Evolutionary conservation across 1,140 invertebrate genomes (phyloP), one percentile per base, ranked within the genome.

Genomic region (Halictus rubicundus): DNA sequence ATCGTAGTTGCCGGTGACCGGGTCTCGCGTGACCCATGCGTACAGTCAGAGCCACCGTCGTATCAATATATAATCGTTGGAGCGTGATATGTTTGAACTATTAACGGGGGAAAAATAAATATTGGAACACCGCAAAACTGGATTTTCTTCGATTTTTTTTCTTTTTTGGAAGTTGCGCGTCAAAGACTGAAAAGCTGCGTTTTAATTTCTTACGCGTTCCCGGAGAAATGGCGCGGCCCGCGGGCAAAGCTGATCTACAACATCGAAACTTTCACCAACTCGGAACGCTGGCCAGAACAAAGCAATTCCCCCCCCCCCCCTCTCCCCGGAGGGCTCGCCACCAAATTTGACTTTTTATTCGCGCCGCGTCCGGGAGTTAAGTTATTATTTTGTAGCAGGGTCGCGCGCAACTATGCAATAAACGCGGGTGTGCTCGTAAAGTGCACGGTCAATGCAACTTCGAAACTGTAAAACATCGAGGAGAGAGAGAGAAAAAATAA

Each of bases 341-440:
- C 5, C 14, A 19, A 73, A 52, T 74, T 74, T 74, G 25, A 19
- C 42, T 65, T 39, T 74, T 74, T 74, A 65, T 54, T 54, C 27
- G 27, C 27, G n/a, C 10, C 52, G 42, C 61, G 25, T 52, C 32
- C 46, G 16, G 16, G n/a, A 49, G 61, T 65, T 37, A 52, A 74
- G 42, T 74, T 65, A 65, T 74, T 65, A 74, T 65, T 54, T 65
- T 23, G 14, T 42, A 64, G 12, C 27, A 12, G 42, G 25, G 16
- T 0, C 54, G 23, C 10, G 23, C 10, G 1, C 23, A 32, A 39
- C 61, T 39, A 39, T 39, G 42, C 46, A 54, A 74, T 54, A 52
- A 46, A 72, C 57, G 23, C 37, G 4, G 3, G 23, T 5, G 49
- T 4, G 32, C 61, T 39, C 61, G 8, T 64, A 64, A 27, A 19